phyloP scores from a whole-genome alignment of 1,140 invertebrate genomes.

The Drosophila lacteicornis region DNA sequence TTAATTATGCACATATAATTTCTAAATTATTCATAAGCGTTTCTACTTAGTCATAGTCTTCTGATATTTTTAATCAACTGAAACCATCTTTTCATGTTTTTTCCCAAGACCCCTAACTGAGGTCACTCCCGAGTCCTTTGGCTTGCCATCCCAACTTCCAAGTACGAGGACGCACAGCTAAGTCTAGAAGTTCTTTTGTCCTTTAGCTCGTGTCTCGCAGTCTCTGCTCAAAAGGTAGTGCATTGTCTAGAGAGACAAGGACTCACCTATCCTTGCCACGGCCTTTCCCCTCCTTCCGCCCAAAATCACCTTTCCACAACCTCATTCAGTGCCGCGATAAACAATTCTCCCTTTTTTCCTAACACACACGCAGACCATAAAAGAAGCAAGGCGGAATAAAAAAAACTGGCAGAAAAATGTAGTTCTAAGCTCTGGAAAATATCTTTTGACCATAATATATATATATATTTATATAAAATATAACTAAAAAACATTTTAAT shows the following conservation, averaged over 20 bases:
- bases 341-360: constrained; percentile 20
- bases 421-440: not conserved
- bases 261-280: constrained; percentile 10
- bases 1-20: not conserved
- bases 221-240: constrained; percentile 13
- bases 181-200: constrained; percentile 30
- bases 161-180: constrained; percentile 6
- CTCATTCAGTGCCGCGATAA: constrained; percentile 7
- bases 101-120: not conserved
- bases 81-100: constrained; percentile 7
- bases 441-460: not conserved
- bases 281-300: not conserved
- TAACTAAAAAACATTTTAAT: no score
- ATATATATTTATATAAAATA: no score
- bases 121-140: constrained; percentile 2
- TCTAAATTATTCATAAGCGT: not conserved
- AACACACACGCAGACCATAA: constrained; percentile 19
- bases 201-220: constrained; percentile 8
- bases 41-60: not conserved
- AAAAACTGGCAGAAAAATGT: not conserved
- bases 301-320: constrained; percentile 19
- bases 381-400: constrained; percentile 5
- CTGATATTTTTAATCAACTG: constrained; percentile 8
- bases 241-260: constrained; percentile 43
- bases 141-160: not conserved